These are phyloP conservation scores for Apistogramma diplotaenia DNA, from an alignment of 2,113 vertebrate genomes.

Conservation along the genomic window DNA sequence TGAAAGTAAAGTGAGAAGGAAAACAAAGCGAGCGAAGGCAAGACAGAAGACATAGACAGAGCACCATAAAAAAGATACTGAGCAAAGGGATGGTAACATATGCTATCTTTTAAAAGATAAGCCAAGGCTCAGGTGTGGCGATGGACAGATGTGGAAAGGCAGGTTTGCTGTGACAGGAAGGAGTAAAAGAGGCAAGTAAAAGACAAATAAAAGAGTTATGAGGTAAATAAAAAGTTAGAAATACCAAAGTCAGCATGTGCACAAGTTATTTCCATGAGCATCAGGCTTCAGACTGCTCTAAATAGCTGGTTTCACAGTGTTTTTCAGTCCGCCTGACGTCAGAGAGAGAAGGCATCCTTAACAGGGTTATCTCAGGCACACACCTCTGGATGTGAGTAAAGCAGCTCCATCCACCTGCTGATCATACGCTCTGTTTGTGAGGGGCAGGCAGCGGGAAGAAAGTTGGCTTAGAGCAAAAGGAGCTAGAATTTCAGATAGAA, in stretches of 20 bases:
- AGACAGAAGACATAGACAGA: background rate
- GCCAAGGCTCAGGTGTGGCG: background rate
- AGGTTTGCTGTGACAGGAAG: background rate
- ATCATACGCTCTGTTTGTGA: background rate
- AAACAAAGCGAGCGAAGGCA: background rate
- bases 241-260: background rate
- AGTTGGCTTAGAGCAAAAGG: background rate
- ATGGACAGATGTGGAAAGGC: constrained; percentile 2
- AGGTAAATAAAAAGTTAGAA: too few relatives aligned
- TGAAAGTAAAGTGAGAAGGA: background rate
- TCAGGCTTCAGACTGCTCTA: background rate
- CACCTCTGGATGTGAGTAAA: background rate
- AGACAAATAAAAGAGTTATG: too few relatives aligned
- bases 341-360: background rate
- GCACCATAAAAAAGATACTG: background rate
- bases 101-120: background rate
- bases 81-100: background rate
- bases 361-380: background rate
- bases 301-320: background rate
- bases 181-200: too few relatives aligned
- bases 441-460: background rate
- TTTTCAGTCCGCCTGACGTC: background rate
- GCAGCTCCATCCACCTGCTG: background rate
- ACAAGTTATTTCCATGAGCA: background rate
- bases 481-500: background rate